Percentiles rank a stretch among this genome's conserved stretches.
These are phyloP conservation scores for Urocolius indicus DNA, from an alignment of 2,113 vertebrate species.

Conservation along the genomic window DNA sequence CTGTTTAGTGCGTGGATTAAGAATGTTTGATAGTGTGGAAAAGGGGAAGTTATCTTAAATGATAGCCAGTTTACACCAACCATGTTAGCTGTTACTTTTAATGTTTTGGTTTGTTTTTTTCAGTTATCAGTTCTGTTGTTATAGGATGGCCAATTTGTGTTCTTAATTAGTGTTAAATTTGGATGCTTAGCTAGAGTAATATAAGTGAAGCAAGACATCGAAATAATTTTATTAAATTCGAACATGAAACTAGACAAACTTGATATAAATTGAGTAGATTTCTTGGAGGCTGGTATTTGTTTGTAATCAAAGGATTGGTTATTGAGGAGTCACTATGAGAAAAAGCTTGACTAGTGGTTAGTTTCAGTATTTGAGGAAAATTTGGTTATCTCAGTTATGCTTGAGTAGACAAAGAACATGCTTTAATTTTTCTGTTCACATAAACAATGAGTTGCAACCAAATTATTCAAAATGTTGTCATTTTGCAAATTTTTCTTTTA, in stretches of 20 bases:
- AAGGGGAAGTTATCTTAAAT: background rate
- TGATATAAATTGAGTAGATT: background rate
- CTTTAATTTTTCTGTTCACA: background rate
- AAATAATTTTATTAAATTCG: background rate
- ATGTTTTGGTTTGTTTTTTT: background rate
- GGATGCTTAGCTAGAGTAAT: background rate
- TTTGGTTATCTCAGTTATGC: background rate
- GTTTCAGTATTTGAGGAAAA: background rate
- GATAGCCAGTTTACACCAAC: background rate
- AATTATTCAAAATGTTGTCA: background rate
- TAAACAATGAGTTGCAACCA: background rate
- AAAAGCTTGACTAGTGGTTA: background rate
- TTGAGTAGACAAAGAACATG: background rate
- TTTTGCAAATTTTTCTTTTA: background rate
- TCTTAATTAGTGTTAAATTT: background rate
- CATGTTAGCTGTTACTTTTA: background rate
- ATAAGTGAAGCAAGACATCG: background rate
- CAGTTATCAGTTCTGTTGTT: background rate
- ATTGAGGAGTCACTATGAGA: background rate
- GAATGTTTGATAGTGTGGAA: background rate
- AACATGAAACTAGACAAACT: background rate
- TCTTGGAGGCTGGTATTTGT: background rate
- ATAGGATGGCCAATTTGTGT: background rate
- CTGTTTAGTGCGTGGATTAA: background rate
- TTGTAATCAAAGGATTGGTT: background rate